Evolutionary conservation across 2,888 invertebrate genomes (phyloP).

Genomic region (Lysandra bellargus): DNA sequence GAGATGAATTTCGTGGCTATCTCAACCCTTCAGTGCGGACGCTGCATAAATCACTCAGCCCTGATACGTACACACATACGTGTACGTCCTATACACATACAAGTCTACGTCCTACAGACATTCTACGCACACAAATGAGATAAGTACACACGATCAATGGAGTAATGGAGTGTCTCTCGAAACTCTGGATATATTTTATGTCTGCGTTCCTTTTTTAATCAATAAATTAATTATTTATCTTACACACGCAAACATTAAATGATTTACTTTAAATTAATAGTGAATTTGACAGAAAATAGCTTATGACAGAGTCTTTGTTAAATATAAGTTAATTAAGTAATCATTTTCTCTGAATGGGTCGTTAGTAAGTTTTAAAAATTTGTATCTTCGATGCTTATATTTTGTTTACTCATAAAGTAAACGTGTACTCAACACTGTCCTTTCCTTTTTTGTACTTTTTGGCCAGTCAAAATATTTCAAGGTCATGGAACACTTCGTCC

Average conservation of each 20-base stretch:
- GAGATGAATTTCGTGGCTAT: constrained; percentile 42
- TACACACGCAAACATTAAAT: neutral
- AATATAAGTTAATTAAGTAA: no score
- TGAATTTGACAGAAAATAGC: no score
- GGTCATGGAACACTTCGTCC: neutral
- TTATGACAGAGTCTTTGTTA: no score
- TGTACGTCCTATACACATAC: neutral
- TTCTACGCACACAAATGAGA: neutral
- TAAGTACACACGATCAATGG: constrained; percentile 3
- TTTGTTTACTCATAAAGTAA: no score
- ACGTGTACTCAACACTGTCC: no score
- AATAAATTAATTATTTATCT: neutral
- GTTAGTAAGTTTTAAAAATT: no score
- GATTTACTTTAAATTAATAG: neutral
- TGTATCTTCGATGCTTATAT: no score
- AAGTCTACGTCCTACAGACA: neutral
- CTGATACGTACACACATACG: constrained; percentile 36
- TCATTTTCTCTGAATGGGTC: no score
- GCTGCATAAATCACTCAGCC: constrained; percentile 43
- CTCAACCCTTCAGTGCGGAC: constrained; percentile 41
- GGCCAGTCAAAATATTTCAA: neutral
- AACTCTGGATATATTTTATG: constrained; percentile 6
- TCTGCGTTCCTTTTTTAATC: neutral
- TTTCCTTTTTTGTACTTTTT: no score
- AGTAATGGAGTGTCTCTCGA: constrained; percentile 21